These are phyloP conservation scores for Ammodytes marinus DNA, from an alignment of 2,113 vertebrate species.

Conservation along the genomic window DNA sequence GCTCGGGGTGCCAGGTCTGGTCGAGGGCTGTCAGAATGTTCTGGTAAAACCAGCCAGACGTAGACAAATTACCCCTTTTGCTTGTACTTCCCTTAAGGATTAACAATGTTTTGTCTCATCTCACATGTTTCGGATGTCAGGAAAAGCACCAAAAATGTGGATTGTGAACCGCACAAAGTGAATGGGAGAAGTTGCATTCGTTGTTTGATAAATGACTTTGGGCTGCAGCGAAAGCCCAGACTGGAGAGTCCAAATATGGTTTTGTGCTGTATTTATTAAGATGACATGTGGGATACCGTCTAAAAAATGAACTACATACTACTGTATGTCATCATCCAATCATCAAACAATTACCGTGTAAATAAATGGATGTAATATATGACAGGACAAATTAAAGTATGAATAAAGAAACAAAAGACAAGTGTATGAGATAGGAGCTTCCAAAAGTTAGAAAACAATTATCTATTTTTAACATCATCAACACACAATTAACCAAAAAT, in stretches of 20 bases:
- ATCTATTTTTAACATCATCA: neutral
- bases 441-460: neutral
- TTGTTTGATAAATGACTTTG: slow-evolving; percentile 58
- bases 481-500: neutral
- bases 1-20: slow-evolving; percentile 94
- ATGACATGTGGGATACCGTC: slow-evolving; percentile 21
- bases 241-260: slow-evolving; percentile 40
- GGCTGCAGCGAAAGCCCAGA: slow-evolving; percentile 37
- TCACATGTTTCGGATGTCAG: slow-evolving; percentile 34
- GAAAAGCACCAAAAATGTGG: slow-evolving; percentile 19
- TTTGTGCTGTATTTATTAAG: slow-evolving; percentile 38
- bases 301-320: slow-evolving; percentile 26
- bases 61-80: slow-evolving; percentile 34
- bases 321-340: slow-evolving; percentile 48
- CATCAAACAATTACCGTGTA: slow-evolving; percentile 22
- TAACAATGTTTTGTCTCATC: slow-evolving; percentile 33
- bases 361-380: slow-evolving; percentile 28
- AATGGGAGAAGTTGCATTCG: slow-evolving; percentile 25
- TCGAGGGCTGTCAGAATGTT: slow-evolving; percentile 93
- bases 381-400: slow-evolving; percentile 28
- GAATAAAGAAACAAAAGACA: neutral
- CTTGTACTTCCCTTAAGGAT: slow-evolving; percentile 22
- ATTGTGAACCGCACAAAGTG: slow-evolving; percentile 19
- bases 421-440: no score
- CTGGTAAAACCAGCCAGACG: slow-evolving; percentile 74